phyloP scores from a whole-genome alignment of 2,113 vertebrate species.

The Numida meleagris region DNA sequence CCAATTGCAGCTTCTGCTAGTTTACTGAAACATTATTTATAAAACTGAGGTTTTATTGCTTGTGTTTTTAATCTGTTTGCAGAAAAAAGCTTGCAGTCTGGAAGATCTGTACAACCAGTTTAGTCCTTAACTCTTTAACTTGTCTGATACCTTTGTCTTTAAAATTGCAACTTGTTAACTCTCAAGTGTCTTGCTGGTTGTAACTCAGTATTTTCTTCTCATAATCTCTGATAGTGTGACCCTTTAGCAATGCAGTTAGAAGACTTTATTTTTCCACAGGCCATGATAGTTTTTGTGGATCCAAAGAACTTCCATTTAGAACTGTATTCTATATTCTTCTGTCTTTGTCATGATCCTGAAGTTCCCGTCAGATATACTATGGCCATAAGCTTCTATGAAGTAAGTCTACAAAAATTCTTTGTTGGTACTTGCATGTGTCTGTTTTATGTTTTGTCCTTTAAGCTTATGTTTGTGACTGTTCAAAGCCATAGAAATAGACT shows the following conservation, averaged over 20 bases:
- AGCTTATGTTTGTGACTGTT: background rate
- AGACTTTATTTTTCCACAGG: conserved; percentile 73
- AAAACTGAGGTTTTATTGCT: background rate
- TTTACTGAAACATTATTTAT: background rate
- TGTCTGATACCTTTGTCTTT: background rate
- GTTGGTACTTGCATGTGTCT: background rate
- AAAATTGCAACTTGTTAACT: background rate
- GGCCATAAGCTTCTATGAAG: conserved; percentile 93
- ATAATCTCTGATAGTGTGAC: background rate
- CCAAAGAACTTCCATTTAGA: conserved; percentile 90
- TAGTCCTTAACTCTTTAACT: background rate
- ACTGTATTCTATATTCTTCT: conserved; percentile 91
- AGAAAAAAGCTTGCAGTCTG: background rate
- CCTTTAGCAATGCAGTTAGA: background rate
- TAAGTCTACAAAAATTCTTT: conserved; percentile 68
- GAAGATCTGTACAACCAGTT: background rate
- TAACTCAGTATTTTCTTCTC: background rate
- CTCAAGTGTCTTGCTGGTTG: background rate
- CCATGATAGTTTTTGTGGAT: conserved; percentile 92
- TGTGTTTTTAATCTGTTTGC: background rate
- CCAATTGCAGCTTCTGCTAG: background rate
- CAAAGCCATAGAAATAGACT: background rate
- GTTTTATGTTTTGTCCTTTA: background rate
- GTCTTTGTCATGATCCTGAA: conserved; percentile 93
- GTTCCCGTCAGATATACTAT: conserved; percentile 88